Base-by-base conservation (phyloP, 2,797 vertebrate species). In the Ctenochaetus hawaiiensis region DNA sequence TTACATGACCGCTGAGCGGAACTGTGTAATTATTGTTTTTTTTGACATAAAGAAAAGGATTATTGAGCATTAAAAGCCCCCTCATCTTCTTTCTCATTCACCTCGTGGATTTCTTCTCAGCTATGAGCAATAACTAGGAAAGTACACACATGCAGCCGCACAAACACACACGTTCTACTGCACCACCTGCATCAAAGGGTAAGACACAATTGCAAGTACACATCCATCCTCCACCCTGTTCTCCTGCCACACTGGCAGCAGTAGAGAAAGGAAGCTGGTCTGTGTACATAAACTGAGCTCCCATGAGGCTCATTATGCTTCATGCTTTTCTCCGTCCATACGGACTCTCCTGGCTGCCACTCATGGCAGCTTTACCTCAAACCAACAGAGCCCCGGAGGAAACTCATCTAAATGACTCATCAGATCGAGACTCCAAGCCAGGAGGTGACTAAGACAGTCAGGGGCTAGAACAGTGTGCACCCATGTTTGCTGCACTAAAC, bases 261-360 rank as follows among this genome's bases (percentile, higher is more conserved):
- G 39, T 41, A 41, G 39, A 41, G 11, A 67, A 59, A 16, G 2
- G 54, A 72, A 81, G 74, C 57, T 17, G 13, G 39, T 72, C 75
- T 85, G 84, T 82, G 84, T 74, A 80, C 80, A 81, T 71, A 78
- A 78, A 82, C 68, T 4, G 54, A 74, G 45, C 71, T 87, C 92
- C 86, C 86, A 56, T 6, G 86, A 86, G 93, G 77, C 93, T 92
- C 84, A 63, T 94, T 92, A 94, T 44, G 62, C 62, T 74, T 76
- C 74, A 39, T 14, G 45, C 68, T 83, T 58, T 51, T 60, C 70
- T 78, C 78, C 16, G 43, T 72, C 74, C 75, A 17, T 67, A 73
- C 85, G 54, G 5, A 79, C 56, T 90, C 83, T 87, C 81, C 72
- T 78, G 77, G 72, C 66, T 63, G 44, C 80, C 48, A 16, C 63